Percentiles rank a stretch among this genome's conserved stretches.
phyloP scores from a whole-genome alignment of 1,140 invertebrate species.

The Idris sp. region DNA sequence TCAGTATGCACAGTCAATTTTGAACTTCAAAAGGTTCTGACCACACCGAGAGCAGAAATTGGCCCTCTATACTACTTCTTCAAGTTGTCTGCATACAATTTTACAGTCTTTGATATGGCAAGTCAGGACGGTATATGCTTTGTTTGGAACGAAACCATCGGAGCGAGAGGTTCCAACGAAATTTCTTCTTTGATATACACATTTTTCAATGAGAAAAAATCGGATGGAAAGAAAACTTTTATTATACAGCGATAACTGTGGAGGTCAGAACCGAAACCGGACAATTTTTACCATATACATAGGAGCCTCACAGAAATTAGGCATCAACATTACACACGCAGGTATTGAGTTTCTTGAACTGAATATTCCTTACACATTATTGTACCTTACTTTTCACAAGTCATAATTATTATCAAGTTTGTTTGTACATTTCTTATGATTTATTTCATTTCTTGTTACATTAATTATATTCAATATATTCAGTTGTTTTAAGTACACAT shows the following conservation, averaged over 20 bases:
- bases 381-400: too few relatives aligned
- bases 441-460: too few relatives aligned
- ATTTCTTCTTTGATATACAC: slow-evolving; percentile 5
- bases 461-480: too few relatives aligned
- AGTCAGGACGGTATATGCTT: background rate
- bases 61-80: slow-evolving; percentile 7
- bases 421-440: too few relatives aligned
- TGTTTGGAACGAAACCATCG: slow-evolving; percentile 12
- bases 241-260: slow-evolving; percentile 20
- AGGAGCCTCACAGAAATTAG: too few relatives aligned
- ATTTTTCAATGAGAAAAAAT: background rate
- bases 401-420: too few relatives aligned
- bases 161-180: slow-evolving; percentile 6
- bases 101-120: slow-evolving; percentile 14
- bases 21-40: slow-evolving; percentile 9
- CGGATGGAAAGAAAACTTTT: background rate
- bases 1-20: slow-evolving; percentile 5
- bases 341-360: too few relatives aligned
- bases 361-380: too few relatives aligned
- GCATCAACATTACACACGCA: too few relatives aligned
- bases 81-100: slow-evolving; percentile 11
- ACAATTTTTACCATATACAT: background rate
- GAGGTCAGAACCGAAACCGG: background rate
- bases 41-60: slow-evolving; percentile 7
- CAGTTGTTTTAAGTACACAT: too few relatives aligned